Conservation (phyloP, 2,797 vertebrate genomes). For the Antrozous pallidus region DNA sequence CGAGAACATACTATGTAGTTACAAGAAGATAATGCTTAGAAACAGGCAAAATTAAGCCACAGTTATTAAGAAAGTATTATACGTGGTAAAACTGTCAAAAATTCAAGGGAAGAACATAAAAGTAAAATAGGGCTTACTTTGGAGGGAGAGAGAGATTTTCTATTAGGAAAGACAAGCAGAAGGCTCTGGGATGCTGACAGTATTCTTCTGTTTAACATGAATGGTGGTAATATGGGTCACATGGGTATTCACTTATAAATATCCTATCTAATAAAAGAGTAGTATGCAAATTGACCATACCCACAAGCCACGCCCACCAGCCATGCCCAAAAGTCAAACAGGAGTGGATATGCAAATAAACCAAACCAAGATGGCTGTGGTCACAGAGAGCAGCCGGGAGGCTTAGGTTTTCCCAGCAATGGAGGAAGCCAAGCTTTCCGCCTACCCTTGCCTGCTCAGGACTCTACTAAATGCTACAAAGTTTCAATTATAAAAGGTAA, state of each 20-base stretch:
- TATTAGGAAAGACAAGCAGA: neutral
- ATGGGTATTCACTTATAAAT: neutral
- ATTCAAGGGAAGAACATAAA: neutral
- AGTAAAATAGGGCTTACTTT: neutral
- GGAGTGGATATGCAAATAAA: no score
- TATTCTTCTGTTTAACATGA: neutral
- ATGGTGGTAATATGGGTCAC: neutral
- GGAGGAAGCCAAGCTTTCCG: no score
- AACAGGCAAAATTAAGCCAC: neutral
- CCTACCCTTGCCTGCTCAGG: no score
- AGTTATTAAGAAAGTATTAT: neutral
- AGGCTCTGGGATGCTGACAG: neutral
- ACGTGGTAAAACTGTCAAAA: neutral
- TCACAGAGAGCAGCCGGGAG: no score
- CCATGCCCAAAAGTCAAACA: no score
- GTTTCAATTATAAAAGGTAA: no score
- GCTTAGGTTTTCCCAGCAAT: no score
- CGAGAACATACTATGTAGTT: neutral
- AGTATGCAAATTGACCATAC: no score
- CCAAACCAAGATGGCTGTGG: no score
- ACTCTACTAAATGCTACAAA: no score
- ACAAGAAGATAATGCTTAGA: neutral
- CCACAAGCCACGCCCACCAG: no score
- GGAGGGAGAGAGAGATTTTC: neutral
- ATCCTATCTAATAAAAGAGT: no score